Base-by-base conservation (phyloP, 2,797 vertebrate species). In the Leuciscus waleckii region DNA sequence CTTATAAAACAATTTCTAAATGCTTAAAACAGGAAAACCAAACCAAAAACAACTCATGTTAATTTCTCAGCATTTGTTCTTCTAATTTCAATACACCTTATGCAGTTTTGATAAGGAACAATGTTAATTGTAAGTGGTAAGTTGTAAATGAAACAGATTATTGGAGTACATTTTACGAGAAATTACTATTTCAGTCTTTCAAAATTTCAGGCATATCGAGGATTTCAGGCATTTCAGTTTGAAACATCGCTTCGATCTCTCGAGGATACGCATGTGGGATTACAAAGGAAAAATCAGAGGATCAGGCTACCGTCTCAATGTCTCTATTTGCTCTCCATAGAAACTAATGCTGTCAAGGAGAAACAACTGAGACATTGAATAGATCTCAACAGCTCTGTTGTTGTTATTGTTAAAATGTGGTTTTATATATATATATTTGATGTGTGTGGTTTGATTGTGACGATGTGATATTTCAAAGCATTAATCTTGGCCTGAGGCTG, bases 401-500 rank as follows among this genome's bases (percentile, higher is more conserved):
- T 35, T 35, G 4, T 35, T 35, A 4, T 35, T 35, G 35, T 35
- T 35, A 35, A 35, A 39, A 35, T 35, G 11, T 5, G 35, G 32
- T 58, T 61, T 26, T 10, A 26, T 32, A 13, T 58, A 58, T 61
- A 61, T 61, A 26, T 26, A 0, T 61, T 13, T 26, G 9, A 13
- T 10, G 17, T 29, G 10, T 29, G n/a, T 81, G 79, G 51, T 37
- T 26, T 56, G 21, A 39, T 63, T 67, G 63, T 49, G 37, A 39
- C 54, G 21, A 86, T 85, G 70, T 85, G 46, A 32, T 82, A 77
- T 80, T 86, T 88, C 26, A 37, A 77, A 37, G 26, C 43, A 13
- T 51, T 51, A 67, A 77, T 74, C 49, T 58, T 81, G 14, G 80
- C 87, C 80, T 11, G 41, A 85, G 85, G 85, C 76, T 70, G 85